phyloP scores from a whole-genome alignment of 2,113 vertebrate genomes.

The Tragelaphus buxtoni region DNA sequence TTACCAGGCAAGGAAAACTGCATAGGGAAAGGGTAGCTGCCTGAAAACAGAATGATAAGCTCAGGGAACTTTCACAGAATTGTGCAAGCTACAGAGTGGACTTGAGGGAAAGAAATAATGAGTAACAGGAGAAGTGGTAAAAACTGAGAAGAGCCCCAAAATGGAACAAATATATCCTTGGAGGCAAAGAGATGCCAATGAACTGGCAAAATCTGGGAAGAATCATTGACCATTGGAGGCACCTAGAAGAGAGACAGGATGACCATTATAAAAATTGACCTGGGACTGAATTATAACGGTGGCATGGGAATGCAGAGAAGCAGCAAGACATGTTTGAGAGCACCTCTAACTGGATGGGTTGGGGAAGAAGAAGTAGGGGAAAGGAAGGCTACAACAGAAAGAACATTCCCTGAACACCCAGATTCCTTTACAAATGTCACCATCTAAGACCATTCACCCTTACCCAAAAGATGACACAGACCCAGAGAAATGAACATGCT shows the following conservation, averaged over 20 bases:
- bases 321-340: neutral
- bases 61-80: neutral
- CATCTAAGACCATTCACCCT: neutral
- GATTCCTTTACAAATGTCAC: neutral
- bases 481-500: neutral
- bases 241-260: neutral
- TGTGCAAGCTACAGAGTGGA: neutral
- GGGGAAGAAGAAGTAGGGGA: neutral
- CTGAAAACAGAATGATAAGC: neutral
- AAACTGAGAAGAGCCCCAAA: neutral
- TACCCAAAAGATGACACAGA: neutral
- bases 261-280: neutral
- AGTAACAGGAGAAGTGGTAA: neutral
- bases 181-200: neutral
- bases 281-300: neutral
- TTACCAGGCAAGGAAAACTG: neutral
- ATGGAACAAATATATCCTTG: neutral
- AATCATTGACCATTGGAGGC: neutral
- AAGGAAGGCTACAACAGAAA: neutral
- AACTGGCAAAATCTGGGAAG: neutral
- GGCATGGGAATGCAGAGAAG: neutral
- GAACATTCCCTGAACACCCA: neutral
- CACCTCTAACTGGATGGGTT: neutral
- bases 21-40: neutral
- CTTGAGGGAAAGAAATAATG: neutral